Base-by-base conservation (phyloP, 2,888 invertebrate species). In the Isoperla grammatica region DNA sequence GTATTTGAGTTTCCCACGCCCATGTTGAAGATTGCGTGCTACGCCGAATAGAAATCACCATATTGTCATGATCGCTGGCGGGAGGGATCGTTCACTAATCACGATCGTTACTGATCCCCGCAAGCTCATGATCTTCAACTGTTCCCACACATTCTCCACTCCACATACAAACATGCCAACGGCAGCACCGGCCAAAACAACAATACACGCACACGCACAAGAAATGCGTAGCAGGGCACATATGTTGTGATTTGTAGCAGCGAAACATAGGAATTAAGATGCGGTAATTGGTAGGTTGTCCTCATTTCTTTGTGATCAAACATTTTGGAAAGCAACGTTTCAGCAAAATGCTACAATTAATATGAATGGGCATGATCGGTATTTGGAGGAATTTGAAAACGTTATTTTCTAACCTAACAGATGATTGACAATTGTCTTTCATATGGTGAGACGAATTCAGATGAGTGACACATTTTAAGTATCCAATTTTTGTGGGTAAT, bases 61-160 rank as follows among this genome's bases (percentile, higher is more conserved):
- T 50, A 50, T 50, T 50, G 49, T 35, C 49, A 20, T 50, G 49
- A 50, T 50, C 15, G 35, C 49, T 50, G n/a, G 49, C 49, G 49
- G 49, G 49, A 29, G n/a, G 35, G 49, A 20, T 50, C 49, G 29
- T 50, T 50, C 49, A n/a, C 15, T 29, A 50, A 50, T 50, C 49
- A 50, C 49, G 49, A 50, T 50, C 49, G 49, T 50, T 50, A 50
- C 49, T 29, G 49, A 50, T 50, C 12, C 49, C 49, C 49, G 49
- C 49, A n/a, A 50, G 49, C 49, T 50, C 13, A 6, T 15, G 29
- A 50, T 50, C 49, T 50, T 29, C 15, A 29, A 6, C 8, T 29
- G 35, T 50, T 50, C 49, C 49, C 49, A 50, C 49, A 50, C 49
- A 50, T 50, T 50, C 49, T 11, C 49, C 35, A 23, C 49, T 11